These are phyloP conservation scores for Gymnorhina tibicen DNA, from an alignment of 2,113 vertebrate species.

Conservation along the genomic window DNA sequence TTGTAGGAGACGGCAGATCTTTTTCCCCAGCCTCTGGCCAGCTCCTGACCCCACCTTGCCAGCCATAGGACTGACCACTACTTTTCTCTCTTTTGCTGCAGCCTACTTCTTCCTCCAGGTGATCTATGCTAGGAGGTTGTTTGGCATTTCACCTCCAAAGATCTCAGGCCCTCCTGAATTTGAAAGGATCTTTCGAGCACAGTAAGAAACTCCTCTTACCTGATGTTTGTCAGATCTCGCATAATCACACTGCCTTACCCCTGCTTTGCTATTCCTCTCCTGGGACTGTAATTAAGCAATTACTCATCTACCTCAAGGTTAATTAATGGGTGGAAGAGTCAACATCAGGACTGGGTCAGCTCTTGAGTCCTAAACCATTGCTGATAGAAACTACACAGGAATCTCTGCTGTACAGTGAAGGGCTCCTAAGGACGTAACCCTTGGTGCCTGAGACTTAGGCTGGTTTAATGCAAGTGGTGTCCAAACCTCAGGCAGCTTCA, in stretches of 20 bases:
- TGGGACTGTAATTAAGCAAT: not conserved
- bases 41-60: not conserved
- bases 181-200: constrained; percentile 87
- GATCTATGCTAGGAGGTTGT: constrained; percentile 81
- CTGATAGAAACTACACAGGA: not conserved
- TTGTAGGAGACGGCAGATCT: not conserved
- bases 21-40: not conserved
- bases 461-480: not conserved
- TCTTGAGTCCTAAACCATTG: not conserved
- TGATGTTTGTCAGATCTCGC: not conserved
- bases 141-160: constrained; percentile 78
- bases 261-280: not conserved
- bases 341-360: not conserved
- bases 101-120: constrained; percentile 92
- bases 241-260: not conserved
- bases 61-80: not conserved
- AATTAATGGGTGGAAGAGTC: not conserved
- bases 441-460: not conserved
- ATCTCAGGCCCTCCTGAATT: constrained; percentile 83
- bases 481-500: not conserved
- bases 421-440: not conserved
- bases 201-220: constrained; percentile 73
- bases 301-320: not conserved
- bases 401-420: not conserved
- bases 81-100: constrained; percentile 51